Conservation (phyloP, 2,113 vertebrate genomes). For the Stigmatopora nigra region DNA sequence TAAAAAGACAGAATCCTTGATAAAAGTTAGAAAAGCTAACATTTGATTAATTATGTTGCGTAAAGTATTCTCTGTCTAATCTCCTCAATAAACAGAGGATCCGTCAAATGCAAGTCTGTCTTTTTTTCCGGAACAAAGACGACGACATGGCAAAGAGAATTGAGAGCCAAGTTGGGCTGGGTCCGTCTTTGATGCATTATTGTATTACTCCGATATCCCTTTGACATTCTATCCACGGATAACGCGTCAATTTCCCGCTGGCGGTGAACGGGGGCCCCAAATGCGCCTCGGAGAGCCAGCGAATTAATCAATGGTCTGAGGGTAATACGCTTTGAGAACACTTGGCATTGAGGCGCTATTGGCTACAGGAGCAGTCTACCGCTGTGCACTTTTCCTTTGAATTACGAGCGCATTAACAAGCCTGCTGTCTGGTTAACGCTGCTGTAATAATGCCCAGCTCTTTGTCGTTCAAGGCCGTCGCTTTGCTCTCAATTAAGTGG, state of each 20-base stretch:
- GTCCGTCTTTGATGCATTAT: conserved; percentile 35
- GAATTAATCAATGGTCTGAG: conserved; percentile 56
- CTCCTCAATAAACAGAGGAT: background rate
- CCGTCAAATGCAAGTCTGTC: conserved; percentile 1
- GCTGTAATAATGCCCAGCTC: conserved; percentile 18
- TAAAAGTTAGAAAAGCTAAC: no score
- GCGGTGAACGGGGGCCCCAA: conserved; percentile 54
- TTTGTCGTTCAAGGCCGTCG: conserved; percentile 20
- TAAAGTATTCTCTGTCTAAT: conserved; percentile 12
- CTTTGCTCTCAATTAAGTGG: conserved; percentile 22
- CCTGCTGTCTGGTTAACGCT: conserved; percentile 20
- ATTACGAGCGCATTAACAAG: conserved; percentile 22
- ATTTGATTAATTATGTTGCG: no score
- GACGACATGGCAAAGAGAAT: conserved; percentile 9
- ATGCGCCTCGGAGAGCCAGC: conserved; percentile 47
- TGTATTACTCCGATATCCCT: conserved; percentile 36
- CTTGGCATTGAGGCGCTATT: conserved; percentile 47
- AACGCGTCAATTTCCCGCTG: conserved; percentile 54
- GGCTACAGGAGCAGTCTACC: conserved; percentile 41
- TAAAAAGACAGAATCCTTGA: no score
- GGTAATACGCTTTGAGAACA: conserved; percentile 53
- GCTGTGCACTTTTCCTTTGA: conserved; percentile 24
- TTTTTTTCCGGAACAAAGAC: conserved; percentile 19
- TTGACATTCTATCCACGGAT: conserved; percentile 37
- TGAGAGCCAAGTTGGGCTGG: conserved; percentile 17